These are phyloP conservation scores for Lates calcarifer DNA, from an alignment of 2,113 vertebrate species.

Conservation along the genomic window DNA sequence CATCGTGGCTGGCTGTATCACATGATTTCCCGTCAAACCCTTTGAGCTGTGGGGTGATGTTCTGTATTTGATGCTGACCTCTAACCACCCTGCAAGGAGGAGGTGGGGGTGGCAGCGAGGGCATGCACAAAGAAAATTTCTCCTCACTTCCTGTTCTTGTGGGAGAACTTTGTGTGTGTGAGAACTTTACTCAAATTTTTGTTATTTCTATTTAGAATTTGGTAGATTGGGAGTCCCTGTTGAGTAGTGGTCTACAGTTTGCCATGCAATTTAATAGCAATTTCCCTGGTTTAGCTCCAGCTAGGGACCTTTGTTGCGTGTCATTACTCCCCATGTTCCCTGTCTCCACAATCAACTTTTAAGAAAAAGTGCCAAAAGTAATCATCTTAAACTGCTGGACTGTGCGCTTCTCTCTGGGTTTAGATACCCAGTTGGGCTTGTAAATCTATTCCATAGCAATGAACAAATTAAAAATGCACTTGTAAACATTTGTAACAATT, in stretches of 20 bases:
- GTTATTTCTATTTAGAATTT: too few relatives aligned
- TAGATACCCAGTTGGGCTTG: not conserved
- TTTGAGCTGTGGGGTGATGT: not conserved
- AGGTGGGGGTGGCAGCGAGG: not conserved
- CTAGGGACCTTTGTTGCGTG: too few relatives aligned
- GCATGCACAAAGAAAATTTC: too few relatives aligned
- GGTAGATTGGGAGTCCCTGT: too few relatives aligned
- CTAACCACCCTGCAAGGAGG: not conserved
- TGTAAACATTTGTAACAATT: not conserved
- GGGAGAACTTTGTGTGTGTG: too few relatives aligned
- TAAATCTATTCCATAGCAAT: too few relatives aligned
- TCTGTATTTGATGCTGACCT: not conserved
- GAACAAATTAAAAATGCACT: not conserved
- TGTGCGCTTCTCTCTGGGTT: not conserved
- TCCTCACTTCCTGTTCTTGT: too few relatives aligned
- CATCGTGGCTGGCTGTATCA: not conserved
- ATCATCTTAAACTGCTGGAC: not conserved
- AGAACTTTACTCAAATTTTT: too few relatives aligned
- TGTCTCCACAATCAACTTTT: not conserved
- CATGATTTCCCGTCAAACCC: constrained; percentile 8
- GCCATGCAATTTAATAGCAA: too few relatives aligned
- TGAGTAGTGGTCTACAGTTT: not conserved
- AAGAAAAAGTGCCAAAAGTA: not conserved
- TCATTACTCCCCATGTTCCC: too few relatives aligned
- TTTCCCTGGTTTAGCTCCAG: too few relatives aligned